These are phyloP conservation scores for Fragum fragum DNA, from an alignment of 2,888 invertebrate genomes.

Conservation along the genomic window DNA sequence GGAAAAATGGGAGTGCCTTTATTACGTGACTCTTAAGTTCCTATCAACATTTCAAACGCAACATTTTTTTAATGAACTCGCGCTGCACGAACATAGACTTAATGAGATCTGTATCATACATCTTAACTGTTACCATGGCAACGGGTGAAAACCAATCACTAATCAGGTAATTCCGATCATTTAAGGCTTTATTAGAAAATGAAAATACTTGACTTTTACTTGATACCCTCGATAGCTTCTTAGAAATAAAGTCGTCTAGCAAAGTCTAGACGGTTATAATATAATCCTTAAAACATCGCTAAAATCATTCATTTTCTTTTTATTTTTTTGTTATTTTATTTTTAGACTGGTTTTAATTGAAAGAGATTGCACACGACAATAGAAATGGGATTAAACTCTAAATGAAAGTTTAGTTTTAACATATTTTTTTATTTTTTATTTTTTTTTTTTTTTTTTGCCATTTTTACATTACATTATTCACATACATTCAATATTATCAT, in stretches of 20 bases:
- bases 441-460: no score
- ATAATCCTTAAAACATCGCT: no score
- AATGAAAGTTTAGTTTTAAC: no score
- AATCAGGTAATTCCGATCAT: conserved; percentile 23
- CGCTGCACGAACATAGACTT: conserved; percentile 13
- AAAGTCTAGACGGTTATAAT: background rate
- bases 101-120: conserved; percentile 19
- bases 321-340: no score
- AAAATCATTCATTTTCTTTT: no score
- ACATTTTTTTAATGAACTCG: conserved; percentile 19
- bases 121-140: conserved; percentile 18
- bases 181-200: conserved; percentile 10
- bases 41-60: conserved; percentile 25
- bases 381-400: no score
- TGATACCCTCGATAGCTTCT: background rate
- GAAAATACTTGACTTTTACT: background rate
- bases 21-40: background rate
- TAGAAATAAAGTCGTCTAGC: background rate
- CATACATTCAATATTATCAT: no score
- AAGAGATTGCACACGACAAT: no score
- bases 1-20: background rate
- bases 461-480: no score
- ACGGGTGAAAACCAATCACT: conserved; percentile 28
- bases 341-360: no score
- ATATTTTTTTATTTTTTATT: no score